phyloP scores from a whole-genome alignment of 2,888 invertebrate genomes.

The Endotricha flammealis region DNA sequence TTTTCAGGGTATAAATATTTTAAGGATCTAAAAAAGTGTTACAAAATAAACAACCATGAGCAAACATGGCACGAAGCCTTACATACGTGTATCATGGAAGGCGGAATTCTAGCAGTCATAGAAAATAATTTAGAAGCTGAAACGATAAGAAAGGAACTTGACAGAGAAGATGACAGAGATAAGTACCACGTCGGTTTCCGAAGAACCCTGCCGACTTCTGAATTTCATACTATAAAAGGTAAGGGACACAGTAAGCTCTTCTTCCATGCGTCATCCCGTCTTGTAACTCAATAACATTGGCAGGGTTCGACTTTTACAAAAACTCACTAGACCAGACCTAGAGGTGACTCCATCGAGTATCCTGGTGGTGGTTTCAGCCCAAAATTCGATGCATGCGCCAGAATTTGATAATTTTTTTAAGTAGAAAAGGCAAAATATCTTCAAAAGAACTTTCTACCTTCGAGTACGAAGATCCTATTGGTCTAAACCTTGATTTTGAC shows the following conservation, averaged over 20 bases:
- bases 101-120: constrained; percentile 19
- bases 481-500: too few species aligned
- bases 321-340: too few species aligned
- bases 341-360: too few species aligned
- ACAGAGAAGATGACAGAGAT: accelerated
- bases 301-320: too few species aligned
- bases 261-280: too few species aligned
- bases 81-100: constrained; percentile 29
- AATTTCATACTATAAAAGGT: constrained; percentile 34
- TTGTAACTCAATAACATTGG: too few species aligned
- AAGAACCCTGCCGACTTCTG: constrained; percentile 15
- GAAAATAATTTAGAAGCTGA: constrained; percentile 14
- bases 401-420: too few species aligned
- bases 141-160: constrained; percentile 5
- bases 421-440: too few species aligned
- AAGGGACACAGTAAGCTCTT: constrained; percentile 1
- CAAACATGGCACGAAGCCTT: constrained; percentile 24
- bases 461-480: too few species aligned
- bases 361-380: too few species aligned
- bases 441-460: too few species aligned
- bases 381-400: too few species aligned
- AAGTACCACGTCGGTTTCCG: constrained; percentile 26
- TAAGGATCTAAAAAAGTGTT: constrained; percentile 24
- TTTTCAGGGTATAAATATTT: constrained; percentile 25
- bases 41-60: constrained; percentile 21